A percentile compares a stretch with the other conserved stretches of the same genome.
These are phyloP conservation scores for Notarius lentiginosus DNA, from an alignment of 2,113 vertebrate species.

Conservation along the genomic window DNA sequence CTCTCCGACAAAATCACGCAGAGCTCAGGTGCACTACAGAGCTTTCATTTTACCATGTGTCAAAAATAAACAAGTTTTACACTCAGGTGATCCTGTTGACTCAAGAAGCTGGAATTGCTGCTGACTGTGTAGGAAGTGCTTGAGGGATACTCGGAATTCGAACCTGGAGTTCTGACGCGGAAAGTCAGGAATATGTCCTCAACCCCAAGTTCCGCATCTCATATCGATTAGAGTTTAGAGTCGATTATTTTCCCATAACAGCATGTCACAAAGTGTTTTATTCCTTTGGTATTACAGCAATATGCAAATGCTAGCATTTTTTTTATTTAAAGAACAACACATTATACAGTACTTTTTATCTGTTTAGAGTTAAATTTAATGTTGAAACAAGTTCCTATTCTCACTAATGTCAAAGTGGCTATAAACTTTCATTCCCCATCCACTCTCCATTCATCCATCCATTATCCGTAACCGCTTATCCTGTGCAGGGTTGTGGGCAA, in stretches of 20 bases:
- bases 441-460: too few species aligned
- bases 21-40: neutral
- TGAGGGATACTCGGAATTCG: neutral
- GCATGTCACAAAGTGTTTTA: neutral
- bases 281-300: neutral
- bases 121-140: neutral
- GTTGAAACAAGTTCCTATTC: neutral
- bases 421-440: too few species aligned
- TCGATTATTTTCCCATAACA: neutral
- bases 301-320: neutral
- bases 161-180: neutral
- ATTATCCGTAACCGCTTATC: too few species aligned
- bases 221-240: neutral
- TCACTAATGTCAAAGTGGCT: neutral
- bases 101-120: neutral
- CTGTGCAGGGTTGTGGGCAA: too few species aligned
- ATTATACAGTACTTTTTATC: neutral
- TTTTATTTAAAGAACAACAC: neutral
- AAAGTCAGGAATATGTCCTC: neutral
- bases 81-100: neutral
- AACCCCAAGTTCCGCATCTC: neutral
- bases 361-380: neutral
- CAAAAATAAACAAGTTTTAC: too few species aligned
- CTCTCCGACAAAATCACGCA: neutral
- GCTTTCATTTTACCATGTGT: neutral